phyloP scores from a whole-genome alignment of 2,888 invertebrate genomes.

The Sinohyriopsis cumingii region DNA sequence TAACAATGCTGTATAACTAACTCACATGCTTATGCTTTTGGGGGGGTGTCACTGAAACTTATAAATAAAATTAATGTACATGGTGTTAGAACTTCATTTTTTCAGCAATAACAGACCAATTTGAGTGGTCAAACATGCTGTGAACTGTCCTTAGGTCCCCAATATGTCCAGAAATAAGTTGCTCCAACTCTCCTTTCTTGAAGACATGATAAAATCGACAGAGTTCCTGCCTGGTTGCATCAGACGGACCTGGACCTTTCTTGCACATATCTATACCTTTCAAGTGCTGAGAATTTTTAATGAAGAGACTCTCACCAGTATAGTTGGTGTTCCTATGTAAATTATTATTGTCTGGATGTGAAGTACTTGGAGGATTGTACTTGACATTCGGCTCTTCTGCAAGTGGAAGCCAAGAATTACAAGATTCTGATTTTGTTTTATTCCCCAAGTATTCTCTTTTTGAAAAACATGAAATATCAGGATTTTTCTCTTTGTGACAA shows the following conservation, averaged over 20 bases:
- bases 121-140: constrained; percentile 95
- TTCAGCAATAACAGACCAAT: constrained; percentile 90
- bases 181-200: constrained; percentile 80
- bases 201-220: constrained; percentile 96
- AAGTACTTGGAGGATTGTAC: too few relatives aligned
- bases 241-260: constrained; percentile 21
- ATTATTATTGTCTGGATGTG: too few relatives aligned
- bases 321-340: too few relatives aligned
- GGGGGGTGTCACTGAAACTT: too few relatives aligned
- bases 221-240: constrained; percentile 37
- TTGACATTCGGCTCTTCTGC: too few relatives aligned
- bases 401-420: too few relatives aligned
- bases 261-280: too few relatives aligned
- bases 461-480: constrained; percentile 1
- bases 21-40: too few relatives aligned
- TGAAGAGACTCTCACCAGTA: too few relatives aligned
- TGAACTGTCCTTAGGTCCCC: constrained; percentile 75
- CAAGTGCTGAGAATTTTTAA: too few relatives aligned
- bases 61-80: too few relatives aligned
- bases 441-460: constrained; percentile 8
- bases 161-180: constrained; percentile 73
- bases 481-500: not conserved
- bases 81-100: constrained; percentile 72
- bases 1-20: too few relatives aligned
- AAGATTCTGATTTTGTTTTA: constrained; percentile 10